Base-by-base conservation (phyloP, 2,888 invertebrate genomes). In the Phyllotreta striolata region DNA sequence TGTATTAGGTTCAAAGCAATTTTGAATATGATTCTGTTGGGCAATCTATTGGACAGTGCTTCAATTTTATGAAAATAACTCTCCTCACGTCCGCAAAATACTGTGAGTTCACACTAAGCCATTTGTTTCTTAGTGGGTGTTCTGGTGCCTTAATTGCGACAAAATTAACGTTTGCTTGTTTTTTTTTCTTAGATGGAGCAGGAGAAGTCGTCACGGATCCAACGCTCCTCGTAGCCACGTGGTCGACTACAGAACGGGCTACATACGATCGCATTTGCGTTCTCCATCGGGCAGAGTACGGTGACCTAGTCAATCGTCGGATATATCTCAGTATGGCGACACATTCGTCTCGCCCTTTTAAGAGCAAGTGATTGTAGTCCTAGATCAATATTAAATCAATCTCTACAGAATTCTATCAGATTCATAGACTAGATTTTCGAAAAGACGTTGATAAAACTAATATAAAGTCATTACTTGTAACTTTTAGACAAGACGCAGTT, bases 251-350 rank as follows among this genome's bases (percentile, higher is more conserved):
- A 87, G 92, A 76, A 92, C 92, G 49, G 92, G 92, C 67, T 95
- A 95, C 85, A 95, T 95, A 81, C 89, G 94, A 75, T 95, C 95
- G 72, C 93, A 95, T 83, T 87, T 96, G 76, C 89, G 95, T 74
- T 95, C 95, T 76, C 95, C 95, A 55, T 95, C 94, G 70, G 95
- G 95, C 80, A 89, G 95, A 83, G 95, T 95, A 82, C 89, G 95
- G 89, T 95, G 92, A 93, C 90, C 88, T 60, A 66, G 62, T 39
- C 59, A 59, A 41, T 59, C 59, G 34, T 59, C 59, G 59, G 59
- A 59, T 43, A 9, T 51, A 34, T 51, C 51, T 52, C 59, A 59
- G 7, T 51, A 51, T 39, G 51, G 59, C 12, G 59, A 59, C 12
- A 10, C 59, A 2, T 59, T 13, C 41, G 59, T 51, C 9, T 59